These are phyloP conservation scores for Macrobrachium rosenbergii DNA, from an alignment of 1,140 invertebrate species.

Conservation along the genomic window DNA sequence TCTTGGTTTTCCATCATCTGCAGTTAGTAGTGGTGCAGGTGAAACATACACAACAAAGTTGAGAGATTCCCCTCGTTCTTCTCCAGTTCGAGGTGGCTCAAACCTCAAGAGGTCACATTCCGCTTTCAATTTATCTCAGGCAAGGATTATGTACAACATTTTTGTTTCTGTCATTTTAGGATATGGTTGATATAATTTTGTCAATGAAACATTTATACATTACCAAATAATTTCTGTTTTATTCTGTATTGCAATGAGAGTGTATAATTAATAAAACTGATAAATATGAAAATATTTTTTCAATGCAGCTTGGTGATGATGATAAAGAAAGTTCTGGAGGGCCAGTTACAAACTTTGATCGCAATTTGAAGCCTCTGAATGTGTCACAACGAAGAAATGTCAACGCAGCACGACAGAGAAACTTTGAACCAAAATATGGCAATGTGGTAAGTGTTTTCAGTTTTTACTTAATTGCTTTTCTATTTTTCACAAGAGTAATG, in stretches of 20 bases:
- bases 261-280: too few relatives aligned
- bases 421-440: slow-evolving; percentile 55
- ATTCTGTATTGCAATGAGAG: not conserved
- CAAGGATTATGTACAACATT: not conserved
- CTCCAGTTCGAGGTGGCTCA: slow-evolving; percentile 52
- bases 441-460: slow-evolving; percentile 41
- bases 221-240: not conserved
- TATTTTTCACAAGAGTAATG: too few relatives aligned
- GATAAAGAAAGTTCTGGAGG: not conserved
- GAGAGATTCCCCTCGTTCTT: slow-evolving; percentile 43
- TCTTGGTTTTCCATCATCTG: too few relatives aligned
- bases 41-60: slow-evolving; percentile 51
- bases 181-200: not conserved
- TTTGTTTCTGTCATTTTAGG: too few relatives aligned
- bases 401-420: slow-evolving; percentile 46
- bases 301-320: slow-evolving; percentile 1
- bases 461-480: not conserved
- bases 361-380: slow-evolving; percentile 27
- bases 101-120: slow-evolving; percentile 52
- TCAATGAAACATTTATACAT: not conserved
- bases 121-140: slow-evolving; percentile 53
- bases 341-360: slow-evolving; percentile 27
- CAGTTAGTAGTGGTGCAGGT: not conserved
- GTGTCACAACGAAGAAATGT: slow-evolving; percentile 36
- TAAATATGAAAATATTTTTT: too few relatives aligned